These are phyloP conservation scores for Tichodroma muraria DNA, from an alignment of 2,113 vertebrate genomes.

Conservation along the genomic window DNA sequence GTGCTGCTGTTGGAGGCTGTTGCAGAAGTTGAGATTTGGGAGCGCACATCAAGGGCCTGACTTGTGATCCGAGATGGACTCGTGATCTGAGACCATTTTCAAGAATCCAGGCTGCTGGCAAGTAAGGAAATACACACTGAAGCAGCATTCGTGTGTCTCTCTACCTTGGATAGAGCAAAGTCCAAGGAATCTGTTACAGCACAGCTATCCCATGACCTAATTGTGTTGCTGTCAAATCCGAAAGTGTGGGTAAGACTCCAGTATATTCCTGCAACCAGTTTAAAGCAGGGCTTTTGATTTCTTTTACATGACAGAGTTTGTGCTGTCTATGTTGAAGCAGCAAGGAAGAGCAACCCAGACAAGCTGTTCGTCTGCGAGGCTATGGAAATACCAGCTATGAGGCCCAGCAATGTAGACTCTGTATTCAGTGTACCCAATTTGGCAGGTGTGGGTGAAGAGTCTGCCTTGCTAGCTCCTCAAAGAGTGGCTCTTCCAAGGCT, in stretches of 20 bases:
- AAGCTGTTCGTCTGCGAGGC: neutral
- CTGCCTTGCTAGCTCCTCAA: neutral
- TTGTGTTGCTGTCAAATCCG: neutral
- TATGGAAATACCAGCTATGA: neutral
- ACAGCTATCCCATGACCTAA: neutral
- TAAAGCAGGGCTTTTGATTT: neutral
- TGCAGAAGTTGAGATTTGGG: neutral
- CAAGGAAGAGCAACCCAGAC: neutral
- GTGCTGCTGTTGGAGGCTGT: neutral
- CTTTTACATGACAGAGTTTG: neutral
- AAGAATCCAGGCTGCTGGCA: neutral
- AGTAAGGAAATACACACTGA: neutral
- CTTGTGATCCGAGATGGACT: neutral
- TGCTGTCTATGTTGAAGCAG: neutral
- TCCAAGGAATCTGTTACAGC: conserved; percentile 8
- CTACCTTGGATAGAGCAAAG: neutral
- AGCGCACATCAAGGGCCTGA: neutral
- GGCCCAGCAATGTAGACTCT: neutral
- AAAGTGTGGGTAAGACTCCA: neutral
- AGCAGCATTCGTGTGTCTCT: neutral
- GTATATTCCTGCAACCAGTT: neutral
- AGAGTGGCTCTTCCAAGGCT: neutral
- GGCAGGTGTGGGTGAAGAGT: neutral
- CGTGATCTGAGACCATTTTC: neutral
- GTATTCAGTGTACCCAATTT: neutral